These are phyloP conservation scores for Myathropa florea DNA, from an alignment of 2,888 invertebrate species.

Conservation along the genomic window DNA sequence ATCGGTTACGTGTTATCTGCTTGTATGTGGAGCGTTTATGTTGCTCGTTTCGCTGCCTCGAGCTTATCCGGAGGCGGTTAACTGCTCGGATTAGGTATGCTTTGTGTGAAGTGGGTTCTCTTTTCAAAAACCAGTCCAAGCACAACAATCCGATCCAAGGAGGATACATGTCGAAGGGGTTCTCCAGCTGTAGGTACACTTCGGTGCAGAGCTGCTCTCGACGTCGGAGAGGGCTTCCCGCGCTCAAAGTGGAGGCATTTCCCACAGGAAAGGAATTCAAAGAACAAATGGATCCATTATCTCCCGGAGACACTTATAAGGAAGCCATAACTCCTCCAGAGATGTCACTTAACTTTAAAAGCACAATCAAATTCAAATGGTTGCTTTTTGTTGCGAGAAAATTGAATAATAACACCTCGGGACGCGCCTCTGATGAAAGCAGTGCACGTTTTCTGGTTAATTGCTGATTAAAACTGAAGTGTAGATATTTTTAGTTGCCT, in stretches of 20 bases:
- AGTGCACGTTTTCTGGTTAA: slow-evolving; percentile 4
- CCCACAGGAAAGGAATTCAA: not conserved
- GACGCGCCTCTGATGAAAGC: not conserved
- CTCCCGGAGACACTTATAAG: not conserved
- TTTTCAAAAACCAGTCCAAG: too few relatives aligned
- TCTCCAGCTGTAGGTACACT: too few relatives aligned
- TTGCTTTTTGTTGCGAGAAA: too few relatives aligned
- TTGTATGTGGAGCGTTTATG: slow-evolving; percentile 4
- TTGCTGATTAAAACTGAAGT: slow-evolving; percentile 39
- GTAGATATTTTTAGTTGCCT: slow-evolving; percentile 7
- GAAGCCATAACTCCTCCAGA: not conserved
- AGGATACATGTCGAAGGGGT: not conserved
- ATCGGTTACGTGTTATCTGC: slow-evolving; percentile 33
- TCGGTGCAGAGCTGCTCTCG: not conserved
- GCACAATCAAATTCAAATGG: slow-evolving; percentile 24
- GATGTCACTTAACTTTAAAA: slow-evolving; percentile 12
- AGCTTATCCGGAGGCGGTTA: not conserved
- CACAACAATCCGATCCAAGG: too few relatives aligned
- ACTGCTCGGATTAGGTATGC: not conserved
- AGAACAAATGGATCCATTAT: not conserved
- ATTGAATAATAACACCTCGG: slow-evolving; percentile 36
- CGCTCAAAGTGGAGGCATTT: not conserved
- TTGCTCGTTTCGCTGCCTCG: not conserved
- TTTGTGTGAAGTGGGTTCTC: not conserved
- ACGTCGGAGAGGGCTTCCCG: not conserved